Conservation (phyloP, 1,140 invertebrate genomes). For the Drosophila orosa region DNA sequence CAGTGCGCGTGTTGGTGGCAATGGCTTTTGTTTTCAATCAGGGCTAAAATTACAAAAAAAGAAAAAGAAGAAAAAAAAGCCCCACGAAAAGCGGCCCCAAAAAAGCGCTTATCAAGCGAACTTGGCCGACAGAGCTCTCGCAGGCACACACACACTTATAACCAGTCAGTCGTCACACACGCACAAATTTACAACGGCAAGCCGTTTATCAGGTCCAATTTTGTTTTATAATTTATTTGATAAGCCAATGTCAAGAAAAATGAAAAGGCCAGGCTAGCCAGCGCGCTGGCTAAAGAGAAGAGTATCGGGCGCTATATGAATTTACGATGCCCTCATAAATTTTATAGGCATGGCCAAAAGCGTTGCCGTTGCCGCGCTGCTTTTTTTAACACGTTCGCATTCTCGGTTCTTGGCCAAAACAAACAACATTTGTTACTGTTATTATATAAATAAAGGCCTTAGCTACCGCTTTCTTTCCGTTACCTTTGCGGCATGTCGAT, state of each 20-base stretch:
- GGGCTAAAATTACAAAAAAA: slow-evolving; percentile 41
- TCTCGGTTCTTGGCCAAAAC: slow-evolving; percentile 58
- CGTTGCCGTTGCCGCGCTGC: slow-evolving; percentile 1
- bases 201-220: slow-evolving; percentile 58
- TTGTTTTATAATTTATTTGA: slow-evolving; percentile 67
- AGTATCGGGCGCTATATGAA: slow-evolving; percentile 36
- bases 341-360: slow-evolving; percentile 60
- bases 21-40: slow-evolving; percentile 47
- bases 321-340: slow-evolving; percentile 74
- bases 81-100: slow-evolving; percentile 13
- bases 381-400: slow-evolving; percentile 67
- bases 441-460: slow-evolving; percentile 63
- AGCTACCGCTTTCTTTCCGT: slow-evolving; percentile 40
- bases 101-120: slow-evolving; percentile 72
- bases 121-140: slow-evolving; percentile 21
- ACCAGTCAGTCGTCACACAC: slow-evolving; percentile 30
- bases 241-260: slow-evolving; percentile 72
- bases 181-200: slow-evolving; percentile 49
- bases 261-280: slow-evolving; percentile 30
- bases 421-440: slow-evolving; percentile 48
- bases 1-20: slow-evolving; percentile 37
- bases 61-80: background rate
- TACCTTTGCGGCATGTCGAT: slow-evolving; percentile 77
- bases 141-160: slow-evolving; percentile 9
- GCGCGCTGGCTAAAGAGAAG: slow-evolving; percentile 6